Evolutionary conservation across 2,888 invertebrate genomes (phyloP).

Genomic region (Xestia rhomboidea): DNA sequence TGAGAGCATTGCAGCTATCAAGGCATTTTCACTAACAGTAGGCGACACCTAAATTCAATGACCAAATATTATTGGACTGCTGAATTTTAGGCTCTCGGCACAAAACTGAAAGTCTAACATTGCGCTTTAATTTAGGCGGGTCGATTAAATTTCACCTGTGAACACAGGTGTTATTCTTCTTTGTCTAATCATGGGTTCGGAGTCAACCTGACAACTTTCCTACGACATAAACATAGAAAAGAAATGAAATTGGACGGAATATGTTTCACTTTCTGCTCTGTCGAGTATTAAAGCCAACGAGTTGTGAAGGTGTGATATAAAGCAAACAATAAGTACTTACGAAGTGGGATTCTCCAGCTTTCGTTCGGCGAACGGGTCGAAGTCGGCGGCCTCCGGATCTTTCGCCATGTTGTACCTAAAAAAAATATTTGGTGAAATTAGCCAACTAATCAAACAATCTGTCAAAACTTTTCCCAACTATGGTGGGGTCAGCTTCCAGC

Average conservation of each 20-base stretch:
- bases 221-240: background rate
- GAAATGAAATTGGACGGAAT: background rate
- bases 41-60: background rate
- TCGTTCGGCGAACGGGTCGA: constrained; percentile 94
- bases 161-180: background rate
- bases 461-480: background rate
- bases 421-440: constrained; percentile 1
- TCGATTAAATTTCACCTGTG: background rate
- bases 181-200: background rate
- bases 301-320: constrained; percentile 7
- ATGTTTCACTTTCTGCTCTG: constrained; percentile 17
- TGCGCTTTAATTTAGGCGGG: background rate
- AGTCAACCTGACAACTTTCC: background rate
- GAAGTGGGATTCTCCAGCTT: constrained; percentile 94
- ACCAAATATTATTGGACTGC: background rate
- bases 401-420: constrained; percentile 92
- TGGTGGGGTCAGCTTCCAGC: background rate
- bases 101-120: background rate
- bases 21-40: background rate
- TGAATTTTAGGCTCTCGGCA: background rate
- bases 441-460: background rate
- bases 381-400: constrained; percentile 92
- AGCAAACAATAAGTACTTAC: constrained; percentile 91
- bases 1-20: background rate
- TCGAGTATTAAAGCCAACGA: constrained; percentile 17